Evolutionary conservation across 2,888 invertebrate species (phyloP).

Genomic region (Scaeva pyrastri): DNA sequence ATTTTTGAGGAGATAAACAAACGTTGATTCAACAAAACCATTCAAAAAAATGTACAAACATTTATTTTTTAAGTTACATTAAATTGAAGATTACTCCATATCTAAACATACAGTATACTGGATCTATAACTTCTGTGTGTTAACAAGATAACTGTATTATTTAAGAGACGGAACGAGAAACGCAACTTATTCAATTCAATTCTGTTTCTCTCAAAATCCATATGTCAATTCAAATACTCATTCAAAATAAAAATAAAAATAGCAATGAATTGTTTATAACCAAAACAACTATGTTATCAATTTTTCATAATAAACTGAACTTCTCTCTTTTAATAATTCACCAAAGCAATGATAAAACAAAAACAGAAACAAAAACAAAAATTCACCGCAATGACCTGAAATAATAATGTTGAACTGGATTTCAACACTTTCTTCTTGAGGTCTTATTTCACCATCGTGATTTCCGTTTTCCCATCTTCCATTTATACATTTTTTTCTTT

Average conservation of each 20-base stretch:
- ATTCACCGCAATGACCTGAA: constrained; percentile 71
- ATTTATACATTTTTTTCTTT: background rate
- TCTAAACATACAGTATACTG: no score
- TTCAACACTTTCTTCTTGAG: constrained; percentile 75
- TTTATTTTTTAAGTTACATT: no score
- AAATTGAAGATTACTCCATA: no score
- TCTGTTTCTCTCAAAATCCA: background rate
- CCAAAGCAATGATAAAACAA: constrained; percentile 32
- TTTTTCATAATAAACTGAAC: constrained; percentile 15
- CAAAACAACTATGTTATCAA: constrained; percentile 37
- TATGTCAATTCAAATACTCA: background rate
- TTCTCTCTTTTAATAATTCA: constrained; percentile 21
- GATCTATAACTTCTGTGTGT: no score
- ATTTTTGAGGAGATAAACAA: no score
- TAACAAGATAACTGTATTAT: no score
- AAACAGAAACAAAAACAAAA: constrained; percentile 6
- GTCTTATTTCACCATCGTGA: constrained; percentile 66
- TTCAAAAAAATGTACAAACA: no score
- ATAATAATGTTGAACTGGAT: constrained; percentile 69
- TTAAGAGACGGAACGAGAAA: background rate
- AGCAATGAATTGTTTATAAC: constrained; percentile 39
- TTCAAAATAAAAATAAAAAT: background rate
- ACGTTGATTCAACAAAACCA: no score
- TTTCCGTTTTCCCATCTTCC: constrained; percentile 61
- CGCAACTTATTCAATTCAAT: background rate